Conservation (phyloP, 2,797 vertebrate species). For the Cetoscarus ocellatus region DNA sequence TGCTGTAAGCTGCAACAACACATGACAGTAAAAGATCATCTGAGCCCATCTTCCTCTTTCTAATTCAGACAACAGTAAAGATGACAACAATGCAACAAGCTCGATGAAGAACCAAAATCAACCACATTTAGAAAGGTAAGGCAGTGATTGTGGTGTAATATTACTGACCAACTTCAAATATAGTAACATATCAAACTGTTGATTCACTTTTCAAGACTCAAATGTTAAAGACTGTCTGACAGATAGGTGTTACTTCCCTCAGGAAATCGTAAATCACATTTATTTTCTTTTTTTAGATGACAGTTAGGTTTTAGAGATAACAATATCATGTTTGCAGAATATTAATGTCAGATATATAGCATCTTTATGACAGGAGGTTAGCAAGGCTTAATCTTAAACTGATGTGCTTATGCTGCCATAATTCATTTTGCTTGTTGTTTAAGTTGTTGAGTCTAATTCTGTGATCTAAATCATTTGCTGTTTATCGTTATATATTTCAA, state of each 20-base stretch:
- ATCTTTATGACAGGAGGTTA: neutral
- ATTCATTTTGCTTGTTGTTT: neutral
- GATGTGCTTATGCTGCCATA: neutral
- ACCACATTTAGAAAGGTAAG: constrained; percentile 38
- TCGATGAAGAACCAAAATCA: neutral
- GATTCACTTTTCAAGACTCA: neutral
- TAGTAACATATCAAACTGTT: neutral
- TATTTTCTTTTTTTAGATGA: neutral
- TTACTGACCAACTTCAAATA: neutral
- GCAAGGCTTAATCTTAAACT: neutral
- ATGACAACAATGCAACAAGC: neutral
- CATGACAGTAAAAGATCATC: neutral
- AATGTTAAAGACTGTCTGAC: neutral
- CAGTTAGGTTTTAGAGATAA: neutral
- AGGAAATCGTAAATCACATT: neutral
- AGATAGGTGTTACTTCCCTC: neutral
- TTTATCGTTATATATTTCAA: neutral
- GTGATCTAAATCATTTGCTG: neutral
- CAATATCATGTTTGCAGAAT: neutral
- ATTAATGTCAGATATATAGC: neutral
- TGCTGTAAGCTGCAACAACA: neutral
- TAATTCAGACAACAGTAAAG: neutral
- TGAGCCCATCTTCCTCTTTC: constrained; percentile 51
- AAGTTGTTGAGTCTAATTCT: no score
- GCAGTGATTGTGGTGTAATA: neutral